A percentile compares a stretch with the other conserved stretches of the same genome.
Conservation (phyloP, 1,140 invertebrate species). For the Macrobrachium rosenbergii region DNA sequence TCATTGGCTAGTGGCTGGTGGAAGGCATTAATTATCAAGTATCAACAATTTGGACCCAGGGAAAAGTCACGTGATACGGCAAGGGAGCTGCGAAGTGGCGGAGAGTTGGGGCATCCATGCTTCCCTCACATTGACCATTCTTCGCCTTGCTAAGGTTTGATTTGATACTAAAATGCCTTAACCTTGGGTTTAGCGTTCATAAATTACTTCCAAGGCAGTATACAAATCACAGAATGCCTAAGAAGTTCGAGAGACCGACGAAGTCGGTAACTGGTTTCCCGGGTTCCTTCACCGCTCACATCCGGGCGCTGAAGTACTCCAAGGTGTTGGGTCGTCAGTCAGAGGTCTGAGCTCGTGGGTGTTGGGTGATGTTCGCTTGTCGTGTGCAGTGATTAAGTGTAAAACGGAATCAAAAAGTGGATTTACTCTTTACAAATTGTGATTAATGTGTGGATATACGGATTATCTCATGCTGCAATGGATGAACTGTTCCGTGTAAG, state of each 20-base stretch:
- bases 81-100: conserved; percentile 35
- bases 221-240: too few relatives aligned
- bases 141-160: not conserved
- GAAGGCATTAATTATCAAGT: conserved; percentile 59
- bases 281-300: conserved; percentile 29
- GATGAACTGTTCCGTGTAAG: conserved; percentile 24
- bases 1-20: conserved; percentile 55
- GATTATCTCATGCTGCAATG: conserved; percentile 44
- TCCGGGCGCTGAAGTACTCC: conserved; percentile 34
- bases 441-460: conserved; percentile 33
- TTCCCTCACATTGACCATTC: not conserved
- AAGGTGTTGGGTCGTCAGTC: conserved; percentile 36
- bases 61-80: conserved; percentile 59
- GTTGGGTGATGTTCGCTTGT: conserved; percentile 22
- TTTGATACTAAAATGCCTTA: too few relatives aligned
- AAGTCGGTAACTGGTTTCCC: not conserved
- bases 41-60: conserved; percentile 58
- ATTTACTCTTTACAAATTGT: conserved; percentile 35
- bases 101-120: not conserved
- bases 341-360: conserved; percentile 30
- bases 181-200: too few relatives aligned
- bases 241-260: too few relatives aligned
- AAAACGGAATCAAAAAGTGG: conserved; percentile 32
- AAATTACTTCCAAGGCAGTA: too few relatives aligned
- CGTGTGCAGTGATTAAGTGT: conserved; percentile 44